phyloP scores from a whole-genome alignment of 2,113 vertebrate genomes.

The Thermophis baileyi region DNA sequence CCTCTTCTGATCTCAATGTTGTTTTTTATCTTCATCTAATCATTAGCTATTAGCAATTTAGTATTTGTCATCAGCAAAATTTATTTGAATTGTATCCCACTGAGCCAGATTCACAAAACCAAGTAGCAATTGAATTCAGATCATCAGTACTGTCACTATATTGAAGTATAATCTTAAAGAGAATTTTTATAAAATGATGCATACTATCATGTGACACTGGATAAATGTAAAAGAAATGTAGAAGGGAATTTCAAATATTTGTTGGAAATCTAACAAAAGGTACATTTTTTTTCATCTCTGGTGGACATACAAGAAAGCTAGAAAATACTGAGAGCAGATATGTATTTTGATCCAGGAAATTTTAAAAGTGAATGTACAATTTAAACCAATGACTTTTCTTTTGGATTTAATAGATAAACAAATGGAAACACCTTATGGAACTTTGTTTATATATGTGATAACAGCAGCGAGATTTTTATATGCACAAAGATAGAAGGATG shows the following conservation, averaged over 20 bases:
- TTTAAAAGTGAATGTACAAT: neutral
- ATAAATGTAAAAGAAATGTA: neutral
- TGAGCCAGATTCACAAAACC: neutral
- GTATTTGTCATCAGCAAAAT: neutral
- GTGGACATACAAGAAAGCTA: neutral
- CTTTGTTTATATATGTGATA: neutral
- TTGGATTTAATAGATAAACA: neutral
- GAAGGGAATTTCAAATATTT: neutral
- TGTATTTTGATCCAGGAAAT: neutral
- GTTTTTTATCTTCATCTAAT: neutral
- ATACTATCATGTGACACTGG: neutral
- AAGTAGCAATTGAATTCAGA: neutral
- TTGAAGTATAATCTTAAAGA: neutral
- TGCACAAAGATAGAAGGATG: neutral
- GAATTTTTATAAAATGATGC: neutral
- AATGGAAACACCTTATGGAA: neutral
- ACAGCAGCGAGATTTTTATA: neutral
- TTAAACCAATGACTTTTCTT: neutral
- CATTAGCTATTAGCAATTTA: neutral
- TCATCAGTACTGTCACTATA: neutral
- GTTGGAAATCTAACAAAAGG: neutral
- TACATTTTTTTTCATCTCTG: neutral
- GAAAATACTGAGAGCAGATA: neutral
- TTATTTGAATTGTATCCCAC: neutral
- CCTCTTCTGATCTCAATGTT: neutral